Percentiles rank a stretch among this genome's conserved stretches.
Evolutionary conservation across 53 echinoderm and acorn worm genomes (phyloP).

Genomic region (Holothuria leucospilota): DNA sequence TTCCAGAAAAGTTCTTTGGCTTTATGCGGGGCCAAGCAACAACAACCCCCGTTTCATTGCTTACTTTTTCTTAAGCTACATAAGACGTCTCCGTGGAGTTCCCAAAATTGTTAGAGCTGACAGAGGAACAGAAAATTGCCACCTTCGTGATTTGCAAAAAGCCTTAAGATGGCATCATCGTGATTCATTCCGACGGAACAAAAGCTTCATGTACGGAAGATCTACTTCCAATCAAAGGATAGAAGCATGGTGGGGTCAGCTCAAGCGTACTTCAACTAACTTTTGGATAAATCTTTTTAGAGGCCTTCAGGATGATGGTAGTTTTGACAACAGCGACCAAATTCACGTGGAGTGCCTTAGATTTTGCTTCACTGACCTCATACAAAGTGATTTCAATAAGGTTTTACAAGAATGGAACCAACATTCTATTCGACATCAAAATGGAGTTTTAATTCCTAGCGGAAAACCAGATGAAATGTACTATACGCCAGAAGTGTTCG

Average conservation of each 20-base stretch:
- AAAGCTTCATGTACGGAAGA: background rate
- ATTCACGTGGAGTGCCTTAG: slow-evolving; percentile 5
- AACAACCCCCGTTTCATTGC: too few relatives aligned
- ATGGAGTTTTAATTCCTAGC: too few relatives aligned
- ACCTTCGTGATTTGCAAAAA: background rate
- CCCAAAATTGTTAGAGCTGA: background rate
- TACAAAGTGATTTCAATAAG: slow-evolving; percentile 2
- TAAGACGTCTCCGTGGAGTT: background rate
- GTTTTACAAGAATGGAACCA: background rate
- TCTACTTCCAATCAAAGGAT: slow-evolving; percentile 8
- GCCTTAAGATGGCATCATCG: background rate
- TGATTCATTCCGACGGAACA: background rate
- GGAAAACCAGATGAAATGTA: too few relatives aligned
- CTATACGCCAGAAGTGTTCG: too few relatives aligned
- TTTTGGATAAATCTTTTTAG: background rate
- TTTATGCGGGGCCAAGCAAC: too few relatives aligned
- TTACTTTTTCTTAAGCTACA: background rate
- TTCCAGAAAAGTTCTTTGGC: too few relatives aligned
- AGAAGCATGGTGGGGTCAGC: slow-evolving; percentile 11
- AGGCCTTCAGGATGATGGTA: background rate
- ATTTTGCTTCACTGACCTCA: background rate
- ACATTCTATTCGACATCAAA: too few relatives aligned
- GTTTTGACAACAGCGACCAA: background rate
- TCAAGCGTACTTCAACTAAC: background rate
- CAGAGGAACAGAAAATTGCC: background rate